These are phyloP conservation scores for Chondrosia reniformis DNA, from an alignment of 37 sponge, comb jelly and placozoan species.

Conservation along the genomic window DNA sequence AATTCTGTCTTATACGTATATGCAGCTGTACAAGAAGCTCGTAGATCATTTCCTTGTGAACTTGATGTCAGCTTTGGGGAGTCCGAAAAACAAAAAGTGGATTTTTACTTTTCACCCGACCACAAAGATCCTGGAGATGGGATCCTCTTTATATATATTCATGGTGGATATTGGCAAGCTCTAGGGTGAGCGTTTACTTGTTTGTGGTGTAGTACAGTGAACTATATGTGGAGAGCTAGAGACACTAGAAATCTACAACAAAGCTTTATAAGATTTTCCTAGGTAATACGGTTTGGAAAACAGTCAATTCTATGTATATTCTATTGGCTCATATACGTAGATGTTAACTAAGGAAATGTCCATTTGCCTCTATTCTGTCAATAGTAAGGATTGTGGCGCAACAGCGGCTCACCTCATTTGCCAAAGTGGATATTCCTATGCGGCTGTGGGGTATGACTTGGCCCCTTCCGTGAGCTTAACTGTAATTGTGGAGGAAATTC, in stretches of 20 bases:
- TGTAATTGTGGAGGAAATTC: conserved; percentile 42
- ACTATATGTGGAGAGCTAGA: too few relatives aligned
- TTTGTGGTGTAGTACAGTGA: neutral
- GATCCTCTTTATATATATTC: conserved; percentile 43
- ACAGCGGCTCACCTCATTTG: neutral
- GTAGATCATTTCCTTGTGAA: conserved; percentile 31
- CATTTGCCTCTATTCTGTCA: neutral
- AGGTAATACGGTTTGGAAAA: neutral
- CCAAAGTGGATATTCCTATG: too few relatives aligned
- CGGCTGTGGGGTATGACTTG: conserved; percentile 9
- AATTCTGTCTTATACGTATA: too few relatives aligned
- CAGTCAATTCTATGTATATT: neutral
- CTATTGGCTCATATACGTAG: too few relatives aligned
- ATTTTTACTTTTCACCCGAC: conserved; percentile 50
- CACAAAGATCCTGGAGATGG: neutral
- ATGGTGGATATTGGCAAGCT: conserved; percentile 72
- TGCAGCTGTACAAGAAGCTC: conserved; percentile 28
- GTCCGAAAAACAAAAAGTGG: conserved; percentile 36
- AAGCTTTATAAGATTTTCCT: neutral
- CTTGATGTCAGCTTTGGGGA: conserved; percentile 37
- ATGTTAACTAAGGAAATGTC: neutral
- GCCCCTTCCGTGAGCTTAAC: conserved; percentile 33
- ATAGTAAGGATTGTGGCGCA: neutral
- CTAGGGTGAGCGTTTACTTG: conserved; percentile 29
- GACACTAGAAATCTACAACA: too few relatives aligned